Percentiles rank a stretch among this genome's conserved stretches.
These are phyloP conservation scores for Patiria pectinifera DNA, from an alignment of 53 echinoderm and acorn worm genomes.

Conservation along the genomic window DNA sequence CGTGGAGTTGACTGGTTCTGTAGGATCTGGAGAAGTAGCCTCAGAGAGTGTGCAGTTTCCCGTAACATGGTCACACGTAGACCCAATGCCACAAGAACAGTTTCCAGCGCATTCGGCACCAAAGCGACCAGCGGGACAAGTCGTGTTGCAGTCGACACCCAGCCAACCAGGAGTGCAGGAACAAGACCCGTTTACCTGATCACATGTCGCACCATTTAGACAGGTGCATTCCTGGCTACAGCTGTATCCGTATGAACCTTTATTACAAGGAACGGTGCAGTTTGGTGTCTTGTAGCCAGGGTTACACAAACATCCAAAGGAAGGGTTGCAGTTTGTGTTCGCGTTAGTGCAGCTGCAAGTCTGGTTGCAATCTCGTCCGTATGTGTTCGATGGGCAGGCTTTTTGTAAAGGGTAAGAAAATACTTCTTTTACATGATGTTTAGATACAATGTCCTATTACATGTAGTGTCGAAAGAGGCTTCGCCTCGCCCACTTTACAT, in stretches of 20 bases:
- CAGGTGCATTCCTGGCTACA: too few species aligned
- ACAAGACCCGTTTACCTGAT: too few species aligned
- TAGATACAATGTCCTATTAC: too few species aligned
- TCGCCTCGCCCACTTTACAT: too few species aligned
- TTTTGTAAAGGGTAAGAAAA: too few species aligned
- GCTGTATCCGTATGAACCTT: too few species aligned
- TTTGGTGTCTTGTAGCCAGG: too few species aligned
- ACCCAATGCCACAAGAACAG: background rate
- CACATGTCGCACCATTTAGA: too few species aligned
- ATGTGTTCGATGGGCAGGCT: background rate
- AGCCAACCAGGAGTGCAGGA: slow-evolving; percentile 36
- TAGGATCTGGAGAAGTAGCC: background rate
- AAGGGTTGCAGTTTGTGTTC: background rate
- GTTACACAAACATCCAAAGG: background rate
- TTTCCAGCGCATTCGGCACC: background rate
- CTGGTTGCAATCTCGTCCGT: slow-evolving; percentile 7
- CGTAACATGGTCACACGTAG: slow-evolving; percentile 7
- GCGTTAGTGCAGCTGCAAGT: slow-evolving; percentile 34
- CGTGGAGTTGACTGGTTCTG: background rate
- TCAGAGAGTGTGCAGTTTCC: background rate
- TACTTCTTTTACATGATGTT: too few species aligned
- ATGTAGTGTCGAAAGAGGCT: too few species aligned
- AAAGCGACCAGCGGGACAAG: slow-evolving; percentile 9
- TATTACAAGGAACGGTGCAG: too few species aligned
- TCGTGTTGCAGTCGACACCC: slow-evolving; percentile 6